Evolutionary conservation across 2,113 vertebrate species (phyloP).

Genomic region (Crotalus viridis): DNA sequence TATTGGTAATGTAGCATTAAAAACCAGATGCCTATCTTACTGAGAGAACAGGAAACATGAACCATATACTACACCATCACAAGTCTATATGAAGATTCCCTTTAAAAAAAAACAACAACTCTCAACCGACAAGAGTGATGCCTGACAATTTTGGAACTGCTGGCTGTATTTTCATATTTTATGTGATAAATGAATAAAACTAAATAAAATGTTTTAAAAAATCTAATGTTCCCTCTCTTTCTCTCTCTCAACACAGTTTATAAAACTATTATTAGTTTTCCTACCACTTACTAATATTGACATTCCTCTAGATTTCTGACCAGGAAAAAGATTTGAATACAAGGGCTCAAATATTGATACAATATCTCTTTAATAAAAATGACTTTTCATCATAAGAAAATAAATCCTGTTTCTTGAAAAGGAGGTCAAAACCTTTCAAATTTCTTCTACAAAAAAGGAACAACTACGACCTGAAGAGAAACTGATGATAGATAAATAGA

Average conservation of each 20-base stretch:
- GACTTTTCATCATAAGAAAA: constrained; percentile 17
- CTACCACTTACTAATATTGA: background rate
- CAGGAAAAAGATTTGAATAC: constrained; percentile 19
- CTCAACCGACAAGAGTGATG: background rate
- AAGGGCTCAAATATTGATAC: constrained; percentile 27
- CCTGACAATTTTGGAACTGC: background rate
- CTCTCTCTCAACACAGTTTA: background rate
- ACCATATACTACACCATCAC: background rate
- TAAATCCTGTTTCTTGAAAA: constrained; percentile 38
- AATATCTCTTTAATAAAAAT: constrained; percentile 32
- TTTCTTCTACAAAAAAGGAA: constrained; percentile 58
- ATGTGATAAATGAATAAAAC: too few species aligned
- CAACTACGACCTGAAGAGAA: constrained; percentile 68
- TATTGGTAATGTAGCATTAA: background rate
- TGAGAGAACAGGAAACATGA: background rate
- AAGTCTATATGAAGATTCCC: background rate
- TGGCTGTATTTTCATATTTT: background rate
- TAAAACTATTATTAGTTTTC: background rate
- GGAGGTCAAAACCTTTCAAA: constrained; percentile 56
- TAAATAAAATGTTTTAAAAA: too few species aligned
- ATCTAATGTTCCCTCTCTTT: background rate
- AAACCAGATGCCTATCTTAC: background rate
- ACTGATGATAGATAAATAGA: constrained; percentile 37
- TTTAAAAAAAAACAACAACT: background rate
- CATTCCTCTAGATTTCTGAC: background rate